Evolutionary conservation across 64 coral and sea anemone species (phyloP).

Genomic region (Platygyra sinensis): DNA sequence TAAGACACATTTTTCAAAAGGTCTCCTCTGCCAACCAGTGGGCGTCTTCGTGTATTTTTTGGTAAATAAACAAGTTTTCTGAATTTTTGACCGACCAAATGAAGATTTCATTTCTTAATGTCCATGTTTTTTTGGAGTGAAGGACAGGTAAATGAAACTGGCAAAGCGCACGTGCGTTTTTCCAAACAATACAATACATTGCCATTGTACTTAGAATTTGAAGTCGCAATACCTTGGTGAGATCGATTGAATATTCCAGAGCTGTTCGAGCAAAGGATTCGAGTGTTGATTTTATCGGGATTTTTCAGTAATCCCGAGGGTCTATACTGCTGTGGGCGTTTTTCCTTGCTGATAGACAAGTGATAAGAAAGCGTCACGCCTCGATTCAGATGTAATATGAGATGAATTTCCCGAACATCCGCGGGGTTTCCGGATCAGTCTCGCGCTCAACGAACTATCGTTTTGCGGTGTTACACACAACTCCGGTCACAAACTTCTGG

Average conservation of each 20-base stretch:
- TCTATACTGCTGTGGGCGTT: background rate
- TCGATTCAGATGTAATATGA: slow-evolving; percentile 30
- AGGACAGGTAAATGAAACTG: no score
- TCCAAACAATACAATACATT: no score
- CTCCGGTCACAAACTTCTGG: background rate
- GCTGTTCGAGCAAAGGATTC: background rate
- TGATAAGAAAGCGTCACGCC: slow-evolving; percentile 19
- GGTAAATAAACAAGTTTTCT: no score
- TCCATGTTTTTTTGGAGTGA: no score
- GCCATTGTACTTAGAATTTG: no score
- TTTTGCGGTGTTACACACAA: background rate
- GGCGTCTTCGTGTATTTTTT: no score
- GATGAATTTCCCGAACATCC: background rate
- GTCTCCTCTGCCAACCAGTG: no score
- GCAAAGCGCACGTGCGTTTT: no score
- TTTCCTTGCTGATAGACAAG: slow-evolving; percentile 32
- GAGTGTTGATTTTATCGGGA: slow-evolving; percentile 32
- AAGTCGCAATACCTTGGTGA: background rate
- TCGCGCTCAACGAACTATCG: background rate
- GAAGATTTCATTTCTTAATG: no score
- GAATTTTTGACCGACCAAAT: no score
- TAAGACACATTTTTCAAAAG: no score
- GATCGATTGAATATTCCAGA: background rate
- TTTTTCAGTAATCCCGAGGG: slow-evolving; percentile 23
- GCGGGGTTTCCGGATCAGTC: slow-evolving; percentile 23